Base-by-base conservation (phyloP, 2,113 vertebrate species). In the Talpa occidentalis region DNA sequence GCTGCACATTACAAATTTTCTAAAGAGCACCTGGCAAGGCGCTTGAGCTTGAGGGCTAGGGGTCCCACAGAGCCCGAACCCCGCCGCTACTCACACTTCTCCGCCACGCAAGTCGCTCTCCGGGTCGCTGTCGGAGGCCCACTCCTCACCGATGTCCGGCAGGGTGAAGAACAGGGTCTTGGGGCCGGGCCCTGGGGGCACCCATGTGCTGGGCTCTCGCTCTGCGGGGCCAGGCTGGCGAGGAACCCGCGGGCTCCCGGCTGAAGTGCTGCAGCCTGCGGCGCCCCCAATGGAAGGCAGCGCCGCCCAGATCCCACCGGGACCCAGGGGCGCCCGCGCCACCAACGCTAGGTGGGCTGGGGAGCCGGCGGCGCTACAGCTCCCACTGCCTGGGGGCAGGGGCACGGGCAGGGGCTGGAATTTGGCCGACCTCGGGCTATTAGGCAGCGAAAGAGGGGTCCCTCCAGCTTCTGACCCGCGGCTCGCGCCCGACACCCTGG, bases 121-220 rank as follows among this genome's bases (percentile, higher is more conserved):
- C 2, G 91, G 84, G 44, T 97, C 95, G 32, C 76, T 62, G 66
- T 92, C 98, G 0, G 90, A 94, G 22, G 44, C 69, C 92, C 88
- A 74, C 84, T 98, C 98, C 79, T 99, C 98, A 1, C 98, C 98
- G 60, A 98, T 97, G 95, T 91, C 97, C 0, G 98, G 98, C 83
- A 98, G 93, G 30, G 96, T 86, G 86, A 95, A 92, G 91, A 95
- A 14, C 28, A 95, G 96, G 83, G 94, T 60, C 92, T 49, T 91
- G 78, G 64, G 49, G 88, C 83, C 78, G 30, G 89, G 52, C 12
- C 47, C 94, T 0, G 95, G 49, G 6, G 94, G 54, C n/a, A 28
- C 32, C 83, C 76, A 10, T 6, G 76, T 15, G 10, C 88, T 19
- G 52, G 92, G 72, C 22, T 96, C 96, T 22, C 49, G 72, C 6